These are phyloP conservation scores for Bathynomus jamesi DNA, from an alignment of 1,140 invertebrate genomes.

Conservation along the genomic window DNA sequence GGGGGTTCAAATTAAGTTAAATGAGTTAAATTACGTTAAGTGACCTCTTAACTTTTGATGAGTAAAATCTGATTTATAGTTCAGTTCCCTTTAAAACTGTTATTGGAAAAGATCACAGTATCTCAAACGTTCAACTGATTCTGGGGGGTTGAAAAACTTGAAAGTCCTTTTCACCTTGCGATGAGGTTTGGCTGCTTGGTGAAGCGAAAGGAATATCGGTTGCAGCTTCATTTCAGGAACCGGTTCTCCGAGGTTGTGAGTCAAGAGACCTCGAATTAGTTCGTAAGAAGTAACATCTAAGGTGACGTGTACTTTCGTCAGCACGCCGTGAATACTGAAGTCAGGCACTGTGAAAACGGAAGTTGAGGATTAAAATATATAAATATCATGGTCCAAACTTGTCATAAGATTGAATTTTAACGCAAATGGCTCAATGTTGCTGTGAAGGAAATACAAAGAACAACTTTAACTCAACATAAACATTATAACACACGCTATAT, in stretches of 20 bases:
- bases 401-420: no score
- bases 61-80: no score
- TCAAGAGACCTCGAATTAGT: conserved; percentile 75
- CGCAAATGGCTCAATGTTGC: no score
- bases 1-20: no score
- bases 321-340: conserved; percentile 69
- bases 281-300: conserved; percentile 79
- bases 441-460: background rate
- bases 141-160: no score
- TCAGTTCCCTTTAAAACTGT: no score
- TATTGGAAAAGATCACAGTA: no score
- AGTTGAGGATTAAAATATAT: background rate
- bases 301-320: conserved; percentile 76
- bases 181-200: conserved; percentile 25
- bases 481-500: background rate
- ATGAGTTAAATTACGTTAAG: no score
- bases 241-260: conserved; percentile 86
- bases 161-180: background rate
- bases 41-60: no score
- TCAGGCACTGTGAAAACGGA: conserved; percentile 60
- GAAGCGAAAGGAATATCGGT: background rate
- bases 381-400: background rate
- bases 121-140: no score
- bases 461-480: no score
- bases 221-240: conserved; percentile 46